Conservation (phyloP, 2,113 vertebrate genomes). For the pig (Sus scrofa) region T2T-Sscrofa CM000812.6:246274501-246275000, state of each 20-base stretch:
- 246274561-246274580: constrained; percentile 45
- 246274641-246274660: constrained; percentile 52
- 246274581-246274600: neutral
- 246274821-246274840: constrained; percentile 42
- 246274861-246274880: constrained; percentile 50
- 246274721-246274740: neutral
- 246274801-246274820: constrained; percentile 62
- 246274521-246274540: constrained; percentile 58
- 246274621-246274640: constrained; percentile 56
- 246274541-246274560: constrained; percentile 64
- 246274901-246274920: constrained; percentile 4
- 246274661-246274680: neutral
- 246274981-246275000: neutral
- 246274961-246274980: neutral
- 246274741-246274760: neutral
- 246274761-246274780: constrained; percentile 50
- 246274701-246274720: constrained; percentile 39
- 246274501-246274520: constrained; percentile 11
- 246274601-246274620: constrained; percentile 49
- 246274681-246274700: neutral
- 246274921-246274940: constrained; percentile 41
- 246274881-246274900: neutral
- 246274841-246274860: neutral
- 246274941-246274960: neutral
- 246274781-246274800: constrained; percentile 11